Evolutionary conservation across 2,113 vertebrate species (phyloP).

Genomic region (Hippocampus mohnikei): DNA sequence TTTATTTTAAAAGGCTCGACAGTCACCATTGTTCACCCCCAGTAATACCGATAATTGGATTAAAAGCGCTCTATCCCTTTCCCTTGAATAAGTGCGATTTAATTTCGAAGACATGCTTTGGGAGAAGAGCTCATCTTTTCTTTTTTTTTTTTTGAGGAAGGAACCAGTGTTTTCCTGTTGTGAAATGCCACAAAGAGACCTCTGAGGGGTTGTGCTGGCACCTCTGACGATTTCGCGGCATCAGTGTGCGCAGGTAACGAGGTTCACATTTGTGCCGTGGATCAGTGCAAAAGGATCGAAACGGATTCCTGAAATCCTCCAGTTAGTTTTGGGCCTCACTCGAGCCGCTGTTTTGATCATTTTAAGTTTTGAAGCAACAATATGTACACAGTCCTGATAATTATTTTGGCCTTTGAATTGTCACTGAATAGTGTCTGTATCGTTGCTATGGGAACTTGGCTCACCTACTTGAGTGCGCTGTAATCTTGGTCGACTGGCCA

Average conservation of each 20-base stretch:
- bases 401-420: too few relatives aligned
- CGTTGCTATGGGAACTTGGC: too few relatives aligned
- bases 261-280: neutral
- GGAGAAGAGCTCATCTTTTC: constrained; percentile 21
- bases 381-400: too few relatives aligned
- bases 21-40: constrained; percentile 42
- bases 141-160: constrained; percentile 41
- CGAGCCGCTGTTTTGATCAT: too few relatives aligned
- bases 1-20: constrained; percentile 49
- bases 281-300: too few relatives aligned
- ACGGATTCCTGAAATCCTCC: too few relatives aligned
- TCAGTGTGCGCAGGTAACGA: neutral
- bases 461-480: too few relatives aligned
- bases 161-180: constrained; percentile 58
- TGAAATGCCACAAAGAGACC: constrained; percentile 30
- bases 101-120: constrained; percentile 36
- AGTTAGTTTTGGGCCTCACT: too few relatives aligned
- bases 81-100: constrained; percentile 39
- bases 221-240: neutral
- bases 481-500: too few relatives aligned
- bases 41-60: constrained; percentile 56
- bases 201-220: neutral
- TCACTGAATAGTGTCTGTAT: too few relatives aligned
- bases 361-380: too few relatives aligned
- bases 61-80: constrained; percentile 31